Percentiles rank a stretch among this genome's conserved stretches.
phyloP scores from a whole-genome alignment of 2,888 invertebrate genomes.

The Buathra laborator region DNA sequence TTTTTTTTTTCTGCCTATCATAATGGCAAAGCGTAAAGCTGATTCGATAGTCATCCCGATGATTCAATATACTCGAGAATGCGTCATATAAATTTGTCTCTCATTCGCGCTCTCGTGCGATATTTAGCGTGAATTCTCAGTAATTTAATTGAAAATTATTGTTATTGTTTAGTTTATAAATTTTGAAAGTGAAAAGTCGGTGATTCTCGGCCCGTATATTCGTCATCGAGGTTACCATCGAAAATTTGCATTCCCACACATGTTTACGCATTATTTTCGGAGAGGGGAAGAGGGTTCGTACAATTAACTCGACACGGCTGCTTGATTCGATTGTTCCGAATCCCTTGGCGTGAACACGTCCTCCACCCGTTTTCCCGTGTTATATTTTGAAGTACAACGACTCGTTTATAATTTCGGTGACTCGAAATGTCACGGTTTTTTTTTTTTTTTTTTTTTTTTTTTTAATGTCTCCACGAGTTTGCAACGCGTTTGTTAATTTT shows the following conservation, averaged over 20 bases:
- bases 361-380: neutral
- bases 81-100: conserved; percentile 41
- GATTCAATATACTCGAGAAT: conserved; percentile 31
- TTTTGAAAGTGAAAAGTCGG: neutral
- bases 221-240: neutral
- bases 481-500: neutral
- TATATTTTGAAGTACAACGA: neutral
- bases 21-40: conserved; percentile 16
- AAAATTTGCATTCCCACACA: conserved; percentile 32
- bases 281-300: neutral
- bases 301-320: conserved; percentile 47
- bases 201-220: neutral
- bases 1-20: conserved; percentile 27
- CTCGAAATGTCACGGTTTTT: neutral
- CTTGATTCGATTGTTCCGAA: conserved; percentile 43
- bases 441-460: neutral
- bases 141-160: neutral
- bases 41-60: conserved; percentile 26
- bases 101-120: neutral
- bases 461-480: neutral
- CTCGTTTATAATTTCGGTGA: neutral
- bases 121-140: neutral
- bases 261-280: conserved; percentile 15
- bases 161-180: neutral
- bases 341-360: conserved; percentile 53